A percentile compares a stretch with the other conserved stretches of the same genome.
Conservation (phyloP, 2,888 invertebrate species). For the Caenorhabditis panamensis region DNA sequence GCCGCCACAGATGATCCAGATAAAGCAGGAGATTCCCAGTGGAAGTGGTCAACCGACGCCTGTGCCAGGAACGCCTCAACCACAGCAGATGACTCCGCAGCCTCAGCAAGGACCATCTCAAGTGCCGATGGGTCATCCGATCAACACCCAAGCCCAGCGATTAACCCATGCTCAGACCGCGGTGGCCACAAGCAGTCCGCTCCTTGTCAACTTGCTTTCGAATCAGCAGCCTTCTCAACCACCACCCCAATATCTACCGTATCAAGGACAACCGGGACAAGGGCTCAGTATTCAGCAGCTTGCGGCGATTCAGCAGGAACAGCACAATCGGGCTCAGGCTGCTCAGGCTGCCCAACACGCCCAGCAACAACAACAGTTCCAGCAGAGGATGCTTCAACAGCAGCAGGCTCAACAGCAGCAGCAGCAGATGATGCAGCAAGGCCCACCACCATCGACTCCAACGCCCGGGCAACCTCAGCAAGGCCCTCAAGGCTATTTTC, state of each 20-base stretch:
- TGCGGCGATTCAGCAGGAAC: conserved; percentile 38
- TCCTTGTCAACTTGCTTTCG: conserved; percentile 68
- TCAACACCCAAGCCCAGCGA: conserved; percentile 39
- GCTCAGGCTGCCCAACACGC: conserved; percentile 1
- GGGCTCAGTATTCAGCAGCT: conserved; percentile 31
- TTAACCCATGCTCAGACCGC: conserved; percentile 34
- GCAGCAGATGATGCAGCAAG: conserved; percentile 43
- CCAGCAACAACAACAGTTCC: conserved; percentile 44
- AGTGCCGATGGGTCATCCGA: conserved; percentile 7
- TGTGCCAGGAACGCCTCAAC: conserved; percentile 36
- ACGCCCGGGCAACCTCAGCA: conserved; percentile 25
- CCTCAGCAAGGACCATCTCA: conserved; percentile 9
- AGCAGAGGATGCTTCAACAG: conserved; percentile 45
- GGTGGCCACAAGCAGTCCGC: conserved; percentile 63
- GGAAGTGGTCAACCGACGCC: conserved; percentile 46
- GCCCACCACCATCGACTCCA: conserved; percentile 50
- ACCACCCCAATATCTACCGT: conserved; percentile 44
- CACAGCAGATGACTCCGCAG: conserved; percentile 38
- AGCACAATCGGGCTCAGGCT: conserved; percentile 37
- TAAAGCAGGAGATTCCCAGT: conserved; percentile 39
- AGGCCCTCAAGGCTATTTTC: conserved; percentile 21
- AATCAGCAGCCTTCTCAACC: conserved; percentile 33
- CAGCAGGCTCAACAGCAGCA: conserved; percentile 45
- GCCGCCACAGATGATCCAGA: not conserved
- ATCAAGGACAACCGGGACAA: conserved; percentile 53